These are phyloP conservation scores for Tribolium castaneum DNA, from an alignment of 1,140 invertebrate genomes.

Conservation along the genomic window DNA sequence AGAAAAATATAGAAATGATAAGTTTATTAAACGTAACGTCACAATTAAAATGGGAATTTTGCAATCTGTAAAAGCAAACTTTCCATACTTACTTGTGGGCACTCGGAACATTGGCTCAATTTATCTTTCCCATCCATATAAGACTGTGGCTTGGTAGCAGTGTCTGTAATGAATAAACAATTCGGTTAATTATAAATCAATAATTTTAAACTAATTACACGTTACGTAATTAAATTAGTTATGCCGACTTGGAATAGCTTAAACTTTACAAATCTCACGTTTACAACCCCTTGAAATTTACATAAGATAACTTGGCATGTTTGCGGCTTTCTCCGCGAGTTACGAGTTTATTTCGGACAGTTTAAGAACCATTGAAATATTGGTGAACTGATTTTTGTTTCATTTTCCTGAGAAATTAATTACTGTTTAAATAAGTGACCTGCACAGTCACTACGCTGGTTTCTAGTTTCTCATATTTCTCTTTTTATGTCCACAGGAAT, in stretches of 20 bases:
- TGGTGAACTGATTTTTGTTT: neutral
- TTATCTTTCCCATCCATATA: conserved; percentile 3
- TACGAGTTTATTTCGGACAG: no score
- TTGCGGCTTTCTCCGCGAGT: no score
- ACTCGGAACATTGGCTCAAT: neutral
- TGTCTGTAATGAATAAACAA: neutral
- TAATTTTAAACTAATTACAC: neutral
- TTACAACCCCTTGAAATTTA: no score
- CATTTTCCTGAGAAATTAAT: neutral
- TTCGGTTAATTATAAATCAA: neutral
- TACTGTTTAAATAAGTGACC: neutral
- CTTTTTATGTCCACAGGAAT: neutral
- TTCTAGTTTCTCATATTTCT: neutral
- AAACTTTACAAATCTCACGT: no score
- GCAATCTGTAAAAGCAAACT: no score
- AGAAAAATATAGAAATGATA: neutral
- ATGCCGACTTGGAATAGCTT: neutral
- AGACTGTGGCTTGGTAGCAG: neutral
- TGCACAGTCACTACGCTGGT: neutral
- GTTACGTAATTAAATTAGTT: neutral
- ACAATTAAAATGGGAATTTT: neutral
- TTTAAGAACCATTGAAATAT: no score
- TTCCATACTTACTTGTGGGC: neutral
- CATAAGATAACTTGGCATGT: no score
- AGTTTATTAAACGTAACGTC: neutral